A percentile compares a stretch with the other conserved stretches of the same genome.
Conservation (phyloP, 2,113 vertebrate genomes). For the Aspidoscelis tigris region DNA sequence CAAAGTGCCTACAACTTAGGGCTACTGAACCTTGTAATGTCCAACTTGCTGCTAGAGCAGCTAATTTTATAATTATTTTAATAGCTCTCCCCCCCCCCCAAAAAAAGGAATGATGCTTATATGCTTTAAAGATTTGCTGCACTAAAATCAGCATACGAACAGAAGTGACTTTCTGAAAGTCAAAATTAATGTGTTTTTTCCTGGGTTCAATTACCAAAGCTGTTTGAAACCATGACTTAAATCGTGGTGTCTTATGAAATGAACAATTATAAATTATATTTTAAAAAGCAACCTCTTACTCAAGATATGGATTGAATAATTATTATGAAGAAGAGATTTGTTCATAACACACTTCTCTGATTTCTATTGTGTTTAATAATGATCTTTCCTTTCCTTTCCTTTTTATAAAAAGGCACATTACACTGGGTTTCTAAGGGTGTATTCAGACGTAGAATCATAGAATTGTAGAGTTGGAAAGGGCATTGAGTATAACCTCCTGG, state of each 20-base stretch:
- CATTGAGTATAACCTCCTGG: too few species aligned
- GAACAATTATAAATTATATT: background rate
- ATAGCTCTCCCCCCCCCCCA: too few species aligned
- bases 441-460: too few species aligned
- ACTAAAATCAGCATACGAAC: background rate
- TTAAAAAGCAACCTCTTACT: background rate
- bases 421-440: background rate
- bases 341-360: constrained; percentile 32
- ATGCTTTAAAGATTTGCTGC: background rate
- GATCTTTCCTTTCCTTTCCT: background rate
- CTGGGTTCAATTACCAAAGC: background rate
- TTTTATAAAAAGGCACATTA: background rate
- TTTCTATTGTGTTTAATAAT: background rate
- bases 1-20: background rate
- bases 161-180: background rate
- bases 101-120: background rate
- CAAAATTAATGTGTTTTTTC: constrained; percentile 2
- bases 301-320: constrained; percentile 13
- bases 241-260: background rate
- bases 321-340: constrained; percentile 34
- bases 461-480: too few species aligned
- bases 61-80: background rate
- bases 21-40: background rate
- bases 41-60: background rate
- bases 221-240: constrained; percentile 7